Evolutionary conservation across 2,113 vertebrate species (phyloP).

Genomic region (Pelobates fuscus): DNA sequence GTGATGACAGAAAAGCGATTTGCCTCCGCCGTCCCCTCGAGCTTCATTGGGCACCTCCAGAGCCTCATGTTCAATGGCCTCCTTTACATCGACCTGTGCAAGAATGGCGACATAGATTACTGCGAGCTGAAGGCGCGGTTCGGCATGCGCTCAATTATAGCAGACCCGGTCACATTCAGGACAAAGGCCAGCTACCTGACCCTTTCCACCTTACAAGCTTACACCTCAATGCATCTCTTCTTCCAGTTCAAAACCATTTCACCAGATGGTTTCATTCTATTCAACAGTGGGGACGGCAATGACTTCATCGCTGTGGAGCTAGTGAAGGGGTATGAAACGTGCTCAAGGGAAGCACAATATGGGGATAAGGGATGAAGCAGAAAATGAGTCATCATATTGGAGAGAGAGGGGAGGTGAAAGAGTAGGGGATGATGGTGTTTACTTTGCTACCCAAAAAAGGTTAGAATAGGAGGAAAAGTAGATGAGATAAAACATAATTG

Average conservation of each 20-base stretch:
- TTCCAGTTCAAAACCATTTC: slow-evolving; percentile 98
- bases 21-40: slow-evolving; percentile 91
- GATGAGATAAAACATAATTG: no score
- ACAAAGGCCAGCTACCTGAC: slow-evolving; percentile 95
- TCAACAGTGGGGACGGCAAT: slow-evolving; percentile 84
- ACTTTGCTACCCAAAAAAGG: no score
- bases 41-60: slow-evolving; percentile 97
- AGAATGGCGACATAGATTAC: slow-evolving; percentile 96
- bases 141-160: slow-evolving; percentile 91
- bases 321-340: slow-evolving; percentile 85
- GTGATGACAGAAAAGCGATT: slow-evolving; percentile 96
- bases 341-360: not conserved
- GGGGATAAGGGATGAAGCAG: not conserved
- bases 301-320: slow-evolving; percentile 96
- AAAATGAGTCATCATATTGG: not conserved
- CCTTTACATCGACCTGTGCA: slow-evolving; percentile 96
- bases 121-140: slow-evolving; percentile 96
- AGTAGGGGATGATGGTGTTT: no score
- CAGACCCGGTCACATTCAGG: slow-evolving; percentile 94
- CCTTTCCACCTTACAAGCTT: slow-evolving; percentile 92
- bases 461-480: no score
- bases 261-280: slow-evolving; percentile 92
- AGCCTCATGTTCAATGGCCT: slow-evolving; percentile 95
- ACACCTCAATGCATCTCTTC: slow-evolving; percentile 97
- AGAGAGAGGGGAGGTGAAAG: not conserved